Evolutionary conservation across 2,888 invertebrate genomes (phyloP).

Genomic region (Torymus auratus): DNA sequence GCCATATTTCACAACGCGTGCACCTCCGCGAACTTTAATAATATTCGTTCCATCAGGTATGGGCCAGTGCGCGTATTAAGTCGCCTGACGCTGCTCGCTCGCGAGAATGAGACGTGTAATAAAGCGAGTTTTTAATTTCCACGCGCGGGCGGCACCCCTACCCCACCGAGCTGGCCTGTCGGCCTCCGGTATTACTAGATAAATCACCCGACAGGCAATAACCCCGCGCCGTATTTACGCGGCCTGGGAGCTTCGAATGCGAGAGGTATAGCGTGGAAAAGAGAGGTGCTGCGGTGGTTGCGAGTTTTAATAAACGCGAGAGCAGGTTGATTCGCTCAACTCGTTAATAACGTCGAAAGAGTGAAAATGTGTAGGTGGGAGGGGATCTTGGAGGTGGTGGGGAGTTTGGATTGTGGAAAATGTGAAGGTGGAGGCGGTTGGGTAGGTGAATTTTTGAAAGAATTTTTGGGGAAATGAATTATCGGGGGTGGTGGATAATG

Average conservation of each 20-base stretch:
- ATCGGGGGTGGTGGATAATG: no score
- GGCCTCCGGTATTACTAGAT: conserved; percentile 76
- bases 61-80: conserved; percentile 73
- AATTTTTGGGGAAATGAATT: no score
- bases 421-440: no score
- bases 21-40: conserved; percentile 73
- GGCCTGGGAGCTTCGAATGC: no score
- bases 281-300: conserved; percentile 19
- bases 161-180: conserved; percentile 71
- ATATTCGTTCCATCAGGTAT: conserved; percentile 77
- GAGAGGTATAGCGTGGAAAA: conserved; percentile 18
- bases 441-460: no score
- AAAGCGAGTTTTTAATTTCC: conserved; percentile 77
- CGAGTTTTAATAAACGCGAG: conserved; percentile 64
- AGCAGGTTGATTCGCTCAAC: conserved; percentile 62
- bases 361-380: no score
- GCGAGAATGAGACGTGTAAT: conserved; percentile 76
- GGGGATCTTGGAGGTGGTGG: no score
- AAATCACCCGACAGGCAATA: conserved; percentile 77
- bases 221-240: conserved; percentile 64
- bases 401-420: no score
- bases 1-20: conserved; percentile 76
- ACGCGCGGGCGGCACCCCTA: conserved; percentile 67
- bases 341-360: conserved; percentile 62
- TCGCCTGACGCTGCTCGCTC: conserved; percentile 61